These are phyloP conservation scores for Athripsodes cinereus DNA, from an alignment of 2,888 invertebrate genomes.

Conservation along the genomic window DNA sequence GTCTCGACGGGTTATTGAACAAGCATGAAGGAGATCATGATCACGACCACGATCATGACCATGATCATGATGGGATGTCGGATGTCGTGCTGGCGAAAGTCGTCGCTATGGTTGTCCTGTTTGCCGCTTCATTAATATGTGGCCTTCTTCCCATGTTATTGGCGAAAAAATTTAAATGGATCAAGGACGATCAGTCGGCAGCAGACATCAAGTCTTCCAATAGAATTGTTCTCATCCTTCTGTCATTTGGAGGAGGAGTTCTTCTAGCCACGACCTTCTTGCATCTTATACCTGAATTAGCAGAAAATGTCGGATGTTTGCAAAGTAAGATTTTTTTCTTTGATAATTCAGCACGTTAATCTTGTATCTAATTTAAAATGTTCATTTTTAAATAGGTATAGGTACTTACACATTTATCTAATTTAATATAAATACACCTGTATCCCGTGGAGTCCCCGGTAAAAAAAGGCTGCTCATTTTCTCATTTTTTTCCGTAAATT, in stretches of 20 bases:
- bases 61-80: conserved; percentile 35
- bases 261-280: conserved; percentile 74
- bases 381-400: too few species aligned
- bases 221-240: conserved; percentile 52
- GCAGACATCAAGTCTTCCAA: conserved; percentile 49
- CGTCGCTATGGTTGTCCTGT: conserved; percentile 72
- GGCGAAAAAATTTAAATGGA: conserved; percentile 59
- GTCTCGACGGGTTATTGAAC: conserved; percentile 11
- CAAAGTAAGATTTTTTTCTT: conserved; percentile 38
- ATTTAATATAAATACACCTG: too few species aligned
- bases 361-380: too few species aligned
- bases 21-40: conserved; percentile 1
- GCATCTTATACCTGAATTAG: conserved; percentile 74
- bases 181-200: conserved; percentile 39
- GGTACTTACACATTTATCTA: too few species aligned
- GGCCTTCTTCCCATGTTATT: conserved; percentile 70
- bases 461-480: too few species aligned
- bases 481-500: too few species aligned
- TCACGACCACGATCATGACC: neutral
- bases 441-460: too few species aligned
- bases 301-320: conserved; percentile 59
- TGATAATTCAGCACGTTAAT: too few species aligned
- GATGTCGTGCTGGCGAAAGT: conserved; percentile 64
- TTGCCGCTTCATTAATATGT: conserved; percentile 66
- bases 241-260: conserved; percentile 84